These are phyloP conservation scores for Haemorhous mexicanus DNA, from an alignment of 2,113 vertebrate genomes.

Conservation along the genomic window DNA sequence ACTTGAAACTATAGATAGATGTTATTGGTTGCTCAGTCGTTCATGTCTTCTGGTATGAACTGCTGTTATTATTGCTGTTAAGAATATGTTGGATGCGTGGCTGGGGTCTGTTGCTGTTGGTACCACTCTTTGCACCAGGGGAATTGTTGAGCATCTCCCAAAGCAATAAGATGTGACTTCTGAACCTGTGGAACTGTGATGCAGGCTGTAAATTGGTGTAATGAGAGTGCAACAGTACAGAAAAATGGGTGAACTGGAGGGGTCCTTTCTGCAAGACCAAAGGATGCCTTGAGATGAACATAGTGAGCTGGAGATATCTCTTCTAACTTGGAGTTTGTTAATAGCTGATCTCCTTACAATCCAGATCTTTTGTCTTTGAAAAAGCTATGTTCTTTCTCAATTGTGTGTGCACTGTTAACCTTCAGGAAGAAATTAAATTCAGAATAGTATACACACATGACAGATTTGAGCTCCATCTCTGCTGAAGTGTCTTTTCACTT, in stretches of 20 bases:
- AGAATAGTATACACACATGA: not conserved
- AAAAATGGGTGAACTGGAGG: not conserved
- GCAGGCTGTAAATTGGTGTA: not conserved
- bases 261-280: not conserved
- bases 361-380: not conserved
- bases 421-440: not conserved
- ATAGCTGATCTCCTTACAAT: not conserved
- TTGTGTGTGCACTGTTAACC: not conserved
- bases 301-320: not conserved
- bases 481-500: not conserved
- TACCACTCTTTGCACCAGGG: not conserved
- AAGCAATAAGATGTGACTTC: not conserved
- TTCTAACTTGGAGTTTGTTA: not conserved
- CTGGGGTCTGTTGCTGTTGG: not conserved
- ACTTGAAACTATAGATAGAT: not conserved
- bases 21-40: not conserved
- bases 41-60: not conserved
- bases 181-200: not conserved
- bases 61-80: not conserved
- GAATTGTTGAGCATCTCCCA: not conserved
- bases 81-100: not conserved
- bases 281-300: not conserved
- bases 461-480: not conserved
- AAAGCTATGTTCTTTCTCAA: not conserved
- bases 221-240: not conserved